Evolutionary conservation across 2,797 vertebrate species (phyloP).

Genomic region (Sphaeramia orbicularis): DNA sequence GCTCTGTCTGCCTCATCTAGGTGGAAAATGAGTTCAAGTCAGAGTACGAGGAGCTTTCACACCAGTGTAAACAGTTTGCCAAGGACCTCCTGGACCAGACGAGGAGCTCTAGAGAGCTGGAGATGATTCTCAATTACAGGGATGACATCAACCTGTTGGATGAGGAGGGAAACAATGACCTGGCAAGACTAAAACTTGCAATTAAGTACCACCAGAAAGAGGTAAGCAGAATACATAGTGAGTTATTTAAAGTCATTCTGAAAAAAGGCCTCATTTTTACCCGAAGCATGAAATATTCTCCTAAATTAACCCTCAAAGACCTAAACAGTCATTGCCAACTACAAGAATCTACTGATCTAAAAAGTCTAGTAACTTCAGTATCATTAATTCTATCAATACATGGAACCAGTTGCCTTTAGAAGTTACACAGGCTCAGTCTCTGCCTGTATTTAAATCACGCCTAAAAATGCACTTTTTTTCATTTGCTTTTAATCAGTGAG

Average conservation of each 20-base stretch:
- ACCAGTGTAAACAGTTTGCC: constrained; percentile 96
- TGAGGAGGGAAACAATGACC: constrained; percentile 92
- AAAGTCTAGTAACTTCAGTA: no score
- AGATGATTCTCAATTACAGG: constrained; percentile 97
- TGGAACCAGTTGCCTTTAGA: no score
- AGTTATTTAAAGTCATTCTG: no score
- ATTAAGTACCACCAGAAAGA: constrained; percentile 99
- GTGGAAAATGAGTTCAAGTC: constrained; percentile 98
- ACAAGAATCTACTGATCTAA: no score
- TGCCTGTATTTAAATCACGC: no score
- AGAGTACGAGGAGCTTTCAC: constrained; percentile 96
- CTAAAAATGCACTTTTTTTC: no score
- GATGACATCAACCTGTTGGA: constrained; percentile 92
- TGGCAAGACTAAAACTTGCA: constrained; percentile 95
- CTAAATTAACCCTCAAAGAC: no score
- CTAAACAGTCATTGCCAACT: no score
- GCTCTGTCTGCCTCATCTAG: constrained; percentile 38
- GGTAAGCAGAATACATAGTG: constrained; percentile 75
- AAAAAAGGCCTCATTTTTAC: no score
- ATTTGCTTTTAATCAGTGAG: no score
- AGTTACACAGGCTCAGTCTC: no score
- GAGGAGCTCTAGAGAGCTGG: constrained; percentile 95
- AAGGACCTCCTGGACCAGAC: constrained; percentile 98
- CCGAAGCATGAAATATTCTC: not conserved
- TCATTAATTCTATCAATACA: no score